Evolutionary conservation across 1,140 invertebrate genomes (phyloP), one percentile per base, ranked within the genome.

Genomic region (Cephus cinctus): DNA sequence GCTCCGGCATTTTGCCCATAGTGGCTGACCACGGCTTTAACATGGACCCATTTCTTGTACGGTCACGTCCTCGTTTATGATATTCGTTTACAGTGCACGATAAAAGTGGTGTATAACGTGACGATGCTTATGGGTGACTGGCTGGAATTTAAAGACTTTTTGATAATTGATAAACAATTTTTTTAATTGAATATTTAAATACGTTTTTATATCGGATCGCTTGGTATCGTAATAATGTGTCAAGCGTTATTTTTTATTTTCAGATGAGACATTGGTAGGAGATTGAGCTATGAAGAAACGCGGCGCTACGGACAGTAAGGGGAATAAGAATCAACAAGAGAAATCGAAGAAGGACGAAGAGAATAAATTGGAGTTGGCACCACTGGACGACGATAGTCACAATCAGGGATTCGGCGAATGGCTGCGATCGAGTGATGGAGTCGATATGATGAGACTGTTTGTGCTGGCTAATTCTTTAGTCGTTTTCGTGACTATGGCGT

Each of bases 401-500:
- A 76, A 77, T 59, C 66, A 81, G 48, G 78, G 79, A 9, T 83
- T 83, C 45, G 63, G 73, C 11, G 66, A 68, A n/a, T 84, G 82
- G 82, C 54, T 83, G 4, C 65, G 69, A 48, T 80, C 80, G 3
- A 71, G 69, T 43, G 69, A 79, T 16, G 81, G 81, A 18, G 51
- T 80, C 14, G 80, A 81, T 58, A 81, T 78, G 62, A 78, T 84
- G 75, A 74, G 76, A 47, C 56, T 82, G 2, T 84, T 84, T 52
- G 80, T 84, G 12, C 61, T 83, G 9, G 73, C 76, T 15, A 84
- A 83, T 67, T 78, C 79, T 8, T 22, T 83, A 4, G 52, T 80
- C 12, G 67, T 82, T 2, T 78, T 83, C 31, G 43, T 83, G 4
- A 77, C 80, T 3, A 76, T 83, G 61, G 74, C 69, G 12, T 81